Conservation (phyloP, 2,113 vertebrate species). For the Tauraco erythrolophus region DNA sequence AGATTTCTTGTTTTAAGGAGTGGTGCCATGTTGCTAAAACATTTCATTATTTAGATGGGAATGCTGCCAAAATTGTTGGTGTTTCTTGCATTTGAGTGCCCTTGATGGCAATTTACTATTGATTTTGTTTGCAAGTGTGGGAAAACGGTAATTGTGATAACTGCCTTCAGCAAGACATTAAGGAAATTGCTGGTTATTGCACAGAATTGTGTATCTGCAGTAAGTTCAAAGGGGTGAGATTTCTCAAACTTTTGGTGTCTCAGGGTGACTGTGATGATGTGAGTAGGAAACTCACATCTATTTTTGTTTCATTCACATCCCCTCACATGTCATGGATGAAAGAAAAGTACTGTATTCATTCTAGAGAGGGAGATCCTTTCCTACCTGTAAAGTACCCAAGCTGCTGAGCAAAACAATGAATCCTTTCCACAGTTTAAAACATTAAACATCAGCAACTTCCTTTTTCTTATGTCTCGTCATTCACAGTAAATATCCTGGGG, state of each 20-base stretch:
- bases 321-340: not conserved
- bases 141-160: not conserved
- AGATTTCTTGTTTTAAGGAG: not conserved
- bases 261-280: not conserved
- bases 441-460: not conserved
- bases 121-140: not conserved
- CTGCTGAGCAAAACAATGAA: not conserved
- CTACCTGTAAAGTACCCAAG: not conserved
- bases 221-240: not conserved
- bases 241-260: not conserved
- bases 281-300: not conserved
- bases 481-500: not conserved
- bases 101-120: constrained; percentile 42
- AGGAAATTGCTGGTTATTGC: not conserved
- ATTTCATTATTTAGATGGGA: constrained; percentile 2
- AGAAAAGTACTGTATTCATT: not conserved
- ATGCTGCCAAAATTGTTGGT: not conserved
- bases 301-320: not conserved
- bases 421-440: not conserved
- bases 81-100: constrained; percentile 51
- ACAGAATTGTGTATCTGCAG: not conserved
- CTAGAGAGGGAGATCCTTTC: not conserved
- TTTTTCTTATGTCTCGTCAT: not conserved
- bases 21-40: not conserved
- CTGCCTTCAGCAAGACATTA: not conserved